Evolutionary conservation across 1,140 invertebrate species (phyloP).

Genomic region (Chlorops oryzae): DNA sequence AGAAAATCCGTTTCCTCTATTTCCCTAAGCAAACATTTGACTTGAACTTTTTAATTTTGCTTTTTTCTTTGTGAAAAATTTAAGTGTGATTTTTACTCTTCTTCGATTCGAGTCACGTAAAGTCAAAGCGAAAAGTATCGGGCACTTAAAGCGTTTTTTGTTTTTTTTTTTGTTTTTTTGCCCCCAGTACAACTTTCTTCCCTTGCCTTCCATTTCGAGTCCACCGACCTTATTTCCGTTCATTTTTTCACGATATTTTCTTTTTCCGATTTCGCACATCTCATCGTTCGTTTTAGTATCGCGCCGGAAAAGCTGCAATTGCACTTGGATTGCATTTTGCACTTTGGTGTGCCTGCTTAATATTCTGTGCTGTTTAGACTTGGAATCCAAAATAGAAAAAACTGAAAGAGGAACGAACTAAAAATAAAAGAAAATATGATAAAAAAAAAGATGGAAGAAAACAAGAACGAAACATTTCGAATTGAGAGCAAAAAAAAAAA

Average conservation of each 20-base stretch:
- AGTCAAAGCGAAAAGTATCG: slow-evolving; percentile 17
- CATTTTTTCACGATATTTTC: not conserved
- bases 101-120: slow-evolving; percentile 11
- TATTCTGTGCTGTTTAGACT: slow-evolving; percentile 9
- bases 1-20: too few species aligned
- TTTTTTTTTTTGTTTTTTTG: not conserved
- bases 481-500: too few species aligned
- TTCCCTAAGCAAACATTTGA: too few species aligned
- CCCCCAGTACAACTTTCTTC: not conserved
- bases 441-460: too few species aligned
- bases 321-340: slow-evolving; percentile 11
- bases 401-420: too few species aligned
- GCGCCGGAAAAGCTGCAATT: slow-evolving; percentile 2
- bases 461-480: too few species aligned
- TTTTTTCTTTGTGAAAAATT: too few species aligned
- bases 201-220: slow-evolving; percentile 4
- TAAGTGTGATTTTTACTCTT: too few species aligned
- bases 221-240: not conserved
- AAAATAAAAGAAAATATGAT: too few species aligned
- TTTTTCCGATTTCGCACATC: not conserved
- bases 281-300: not conserved
- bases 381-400: too few species aligned
- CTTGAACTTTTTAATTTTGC: too few species aligned
- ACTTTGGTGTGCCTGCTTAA: slow-evolving; percentile 8
- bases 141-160: slow-evolving; percentile 15